Evolutionary conservation across 2,888 invertebrate species (phyloP).

Genomic region (Drosophila demipolita): DNA sequence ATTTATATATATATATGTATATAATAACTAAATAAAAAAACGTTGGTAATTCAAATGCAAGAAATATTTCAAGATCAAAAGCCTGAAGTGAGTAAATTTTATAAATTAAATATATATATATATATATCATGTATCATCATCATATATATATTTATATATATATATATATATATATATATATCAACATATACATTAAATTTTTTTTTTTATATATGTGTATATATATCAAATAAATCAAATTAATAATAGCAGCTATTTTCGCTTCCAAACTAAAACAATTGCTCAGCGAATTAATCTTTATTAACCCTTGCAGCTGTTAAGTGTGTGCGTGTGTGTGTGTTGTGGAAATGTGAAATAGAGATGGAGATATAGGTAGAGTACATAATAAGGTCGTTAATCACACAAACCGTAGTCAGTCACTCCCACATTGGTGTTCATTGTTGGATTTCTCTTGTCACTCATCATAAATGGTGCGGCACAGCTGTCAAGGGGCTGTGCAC

Average conservation of each 20-base stretch:
- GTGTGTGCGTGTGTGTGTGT: conserved; percentile 5
- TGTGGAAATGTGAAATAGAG: conserved; percentile 24
- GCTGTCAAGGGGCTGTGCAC: conserved; percentile 14
- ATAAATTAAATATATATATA: too few relatives aligned
- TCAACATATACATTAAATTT: too few relatives aligned
- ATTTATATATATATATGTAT: too few relatives aligned
- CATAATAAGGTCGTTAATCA: conserved; percentile 76
- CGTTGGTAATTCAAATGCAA: not conserved
- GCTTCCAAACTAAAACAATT: conserved; percentile 7
- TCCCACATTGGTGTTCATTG: conserved; percentile 26
- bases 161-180: too few relatives aligned
- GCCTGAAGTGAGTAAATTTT: too few relatives aligned
- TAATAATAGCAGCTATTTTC: not conserved
- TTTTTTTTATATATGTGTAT: too few relatives aligned
- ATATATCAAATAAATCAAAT: too few relatives aligned
- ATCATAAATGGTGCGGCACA: conserved; percentile 34
- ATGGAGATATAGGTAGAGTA: conserved; percentile 44
- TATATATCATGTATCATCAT: too few relatives aligned
- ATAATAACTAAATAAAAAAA: not conserved
- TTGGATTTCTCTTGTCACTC: conserved; percentile 32
- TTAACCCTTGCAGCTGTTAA: conserved; percentile 31
- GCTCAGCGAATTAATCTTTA: conserved; percentile 10
- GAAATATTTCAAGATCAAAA: not conserved
- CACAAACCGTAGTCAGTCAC: conserved; percentile 30
- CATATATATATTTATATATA: too few relatives aligned